Base-by-base conservation (phyloP, 2,113 vertebrate species). In the Brevimyrus niger region DNA sequence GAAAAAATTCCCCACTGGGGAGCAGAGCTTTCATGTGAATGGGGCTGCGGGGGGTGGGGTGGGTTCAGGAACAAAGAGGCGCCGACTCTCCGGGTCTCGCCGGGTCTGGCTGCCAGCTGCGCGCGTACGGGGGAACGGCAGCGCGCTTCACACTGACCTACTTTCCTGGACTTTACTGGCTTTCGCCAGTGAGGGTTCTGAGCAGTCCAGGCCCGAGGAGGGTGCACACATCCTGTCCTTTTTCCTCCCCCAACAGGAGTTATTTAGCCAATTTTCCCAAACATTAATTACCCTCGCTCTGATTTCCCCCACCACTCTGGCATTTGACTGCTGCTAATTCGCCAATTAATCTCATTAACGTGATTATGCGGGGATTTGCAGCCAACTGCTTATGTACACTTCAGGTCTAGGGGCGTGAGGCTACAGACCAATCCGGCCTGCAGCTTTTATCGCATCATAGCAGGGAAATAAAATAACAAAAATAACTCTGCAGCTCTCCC, bases 281-380 rank as follows among this genome's bases (percentile, higher is more conserved):
- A 96, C 96, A 96, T 96, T 97, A 97, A 97, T 97, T 97, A 95
- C 94, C 91, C 91, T 94, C 94, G 31, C 85, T 94, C 94, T 93
- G 94, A 93, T 95, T 95, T 87, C 96, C 92, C 93, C 94, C 51
- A 90, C 94, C 95, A 96, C 94, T 93, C 94, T 96, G 96, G 96
- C 96, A 96, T 96, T 96, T 97, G 96, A 95, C 96, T 96, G 94
- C 95, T 94, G 95, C 95, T 97, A 96, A 97, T 97, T 97, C 96
- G 92, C 96, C 96, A 96, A 96, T 97, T 97, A 97, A 97, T 97
- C 96, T 97, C 96, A 96, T 97, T 97, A 97, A 95, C 92, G 96
- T 96, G 96, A 97, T 97, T 96, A 97, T 92, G 91, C 95, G 88
- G 89, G 96, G 96, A 96, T 96, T 96, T 96, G 94, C 94, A 95